phyloP scores from a whole-genome alignment of 2,888 invertebrate genomes.

The Zelleria hepariella region DNA sequence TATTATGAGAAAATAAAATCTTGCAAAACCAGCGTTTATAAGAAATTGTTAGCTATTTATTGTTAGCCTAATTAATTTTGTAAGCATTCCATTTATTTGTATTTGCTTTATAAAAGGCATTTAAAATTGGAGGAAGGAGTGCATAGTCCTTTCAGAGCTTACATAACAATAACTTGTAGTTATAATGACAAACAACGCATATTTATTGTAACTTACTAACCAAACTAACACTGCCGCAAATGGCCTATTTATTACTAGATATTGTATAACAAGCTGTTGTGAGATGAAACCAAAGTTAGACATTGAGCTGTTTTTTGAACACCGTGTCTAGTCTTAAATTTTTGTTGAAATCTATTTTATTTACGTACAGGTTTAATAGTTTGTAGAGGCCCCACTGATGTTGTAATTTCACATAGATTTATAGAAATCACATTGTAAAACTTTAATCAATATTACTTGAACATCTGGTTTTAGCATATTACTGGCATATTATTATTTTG shows the following conservation, averaged over 20 bases:
- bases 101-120: too few species aligned
- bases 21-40: too few species aligned
- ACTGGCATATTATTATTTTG: too few species aligned
- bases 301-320: conserved; percentile 49
- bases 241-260: conserved; percentile 40
- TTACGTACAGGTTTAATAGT: conserved; percentile 20
- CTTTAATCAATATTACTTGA: too few species aligned
- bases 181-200: neutral
- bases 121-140: neutral
- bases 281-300: conserved; percentile 58
- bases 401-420: conserved; percentile 37
- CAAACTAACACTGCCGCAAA: conserved; percentile 41
- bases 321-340: conserved; percentile 50
- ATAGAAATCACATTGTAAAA: conserved; percentile 6
- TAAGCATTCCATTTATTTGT: neutral
- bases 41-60: too few species aligned
- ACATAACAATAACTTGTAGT: neutral
- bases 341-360: conserved; percentile 39
- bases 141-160: neutral
- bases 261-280: conserved; percentile 30
- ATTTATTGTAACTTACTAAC: neutral
- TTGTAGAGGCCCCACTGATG: conserved; percentile 23
- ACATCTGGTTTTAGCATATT: too few species aligned
- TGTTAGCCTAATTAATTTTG: neutral
- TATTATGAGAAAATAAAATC: too few species aligned